Evolutionary conservation across 2,797 vertebrate species (phyloP).

Genomic region (Girardinus metallicus): DNA sequence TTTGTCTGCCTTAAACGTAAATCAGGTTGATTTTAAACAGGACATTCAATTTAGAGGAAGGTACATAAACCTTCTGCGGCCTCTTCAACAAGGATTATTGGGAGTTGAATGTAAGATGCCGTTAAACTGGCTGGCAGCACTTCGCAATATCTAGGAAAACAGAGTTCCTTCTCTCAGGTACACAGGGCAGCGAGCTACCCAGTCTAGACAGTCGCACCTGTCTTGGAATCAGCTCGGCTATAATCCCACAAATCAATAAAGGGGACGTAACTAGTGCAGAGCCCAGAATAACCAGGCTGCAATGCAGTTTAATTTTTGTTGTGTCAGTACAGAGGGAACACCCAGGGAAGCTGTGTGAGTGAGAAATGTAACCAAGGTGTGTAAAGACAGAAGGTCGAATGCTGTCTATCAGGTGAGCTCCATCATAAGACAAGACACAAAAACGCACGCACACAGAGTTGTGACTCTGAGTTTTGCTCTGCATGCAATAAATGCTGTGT

Average conservation of each 20-base stretch:
- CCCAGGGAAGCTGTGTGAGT: constrained; percentile 38
- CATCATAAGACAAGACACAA: constrained; percentile 52
- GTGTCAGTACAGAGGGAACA: constrained; percentile 52
- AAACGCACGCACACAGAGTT: constrained; percentile 29
- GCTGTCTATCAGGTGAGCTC: constrained; percentile 51
- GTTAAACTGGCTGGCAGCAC: constrained; percentile 49
- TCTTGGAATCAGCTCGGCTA: constrained; percentile 40
- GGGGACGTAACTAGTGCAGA: constrained; percentile 49
- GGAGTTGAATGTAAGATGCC: constrained; percentile 31
- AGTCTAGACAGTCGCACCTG: constrained; percentile 56
- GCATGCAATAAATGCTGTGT: constrained; percentile 73
- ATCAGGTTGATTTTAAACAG: constrained; percentile 5
- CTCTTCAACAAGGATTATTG: constrained; percentile 23
- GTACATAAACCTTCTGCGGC: constrained; percentile 1
- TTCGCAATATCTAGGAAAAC: constrained; percentile 54
- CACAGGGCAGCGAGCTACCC: constrained; percentile 10
- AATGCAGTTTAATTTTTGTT: constrained; percentile 61
- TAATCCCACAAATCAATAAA: constrained; percentile 63
- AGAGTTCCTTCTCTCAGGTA: constrained; percentile 31
- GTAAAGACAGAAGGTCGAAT: constrained; percentile 57
- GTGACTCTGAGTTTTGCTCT: constrained; percentile 70
- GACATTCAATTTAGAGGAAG: constrained; percentile 1
- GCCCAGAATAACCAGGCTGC: constrained; percentile 49
- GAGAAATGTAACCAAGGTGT: constrained; percentile 55
- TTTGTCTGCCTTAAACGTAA: background rate